Evolutionary conservation across 2,113 vertebrate genomes (phyloP).

Genomic region (Triplophysa dalaica): DNA sequence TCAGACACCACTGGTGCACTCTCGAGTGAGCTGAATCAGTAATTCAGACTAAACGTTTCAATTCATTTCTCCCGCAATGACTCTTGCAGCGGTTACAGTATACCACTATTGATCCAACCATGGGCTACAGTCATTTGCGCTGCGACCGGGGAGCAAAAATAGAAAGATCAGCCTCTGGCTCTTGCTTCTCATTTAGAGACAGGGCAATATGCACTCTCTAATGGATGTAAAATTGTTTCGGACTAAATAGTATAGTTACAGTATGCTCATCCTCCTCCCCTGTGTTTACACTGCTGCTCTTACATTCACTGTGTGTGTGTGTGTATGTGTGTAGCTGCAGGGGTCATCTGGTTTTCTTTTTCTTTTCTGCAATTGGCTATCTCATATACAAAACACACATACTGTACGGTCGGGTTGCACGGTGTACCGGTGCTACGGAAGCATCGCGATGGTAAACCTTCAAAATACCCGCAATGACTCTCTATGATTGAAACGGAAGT

Average conservation of each 20-base stretch:
- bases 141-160: conserved; percentile 28
- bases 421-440: too few relatives aligned
- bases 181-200: not conserved
- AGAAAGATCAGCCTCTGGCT: conserved; percentile 9
- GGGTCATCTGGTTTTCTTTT: conserved; percentile 27
- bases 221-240: not conserved
- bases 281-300: conserved; percentile 14
- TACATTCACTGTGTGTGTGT: not conserved
- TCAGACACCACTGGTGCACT: conserved; percentile 30
- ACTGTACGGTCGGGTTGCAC: not conserved
- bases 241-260: not conserved
- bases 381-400: not conserved
- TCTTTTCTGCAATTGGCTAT: conserved; percentile 43
- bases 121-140: conserved; percentile 26
- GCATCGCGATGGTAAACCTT: too few relatives aligned
- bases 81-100: conserved; percentile 38
- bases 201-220: not conserved
- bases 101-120: conserved; percentile 26
- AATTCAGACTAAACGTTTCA: conserved; percentile 13
- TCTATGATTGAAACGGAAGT: too few relatives aligned
- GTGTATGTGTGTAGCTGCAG: not conserved
- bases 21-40: conserved; percentile 43
- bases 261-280: not conserved
- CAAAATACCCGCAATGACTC: too few relatives aligned
- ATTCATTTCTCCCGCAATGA: conserved; percentile 1